Evolutionary conservation across 2,888 invertebrate genomes (phyloP).

Genomic region (Thymelicus lineola): DNA sequence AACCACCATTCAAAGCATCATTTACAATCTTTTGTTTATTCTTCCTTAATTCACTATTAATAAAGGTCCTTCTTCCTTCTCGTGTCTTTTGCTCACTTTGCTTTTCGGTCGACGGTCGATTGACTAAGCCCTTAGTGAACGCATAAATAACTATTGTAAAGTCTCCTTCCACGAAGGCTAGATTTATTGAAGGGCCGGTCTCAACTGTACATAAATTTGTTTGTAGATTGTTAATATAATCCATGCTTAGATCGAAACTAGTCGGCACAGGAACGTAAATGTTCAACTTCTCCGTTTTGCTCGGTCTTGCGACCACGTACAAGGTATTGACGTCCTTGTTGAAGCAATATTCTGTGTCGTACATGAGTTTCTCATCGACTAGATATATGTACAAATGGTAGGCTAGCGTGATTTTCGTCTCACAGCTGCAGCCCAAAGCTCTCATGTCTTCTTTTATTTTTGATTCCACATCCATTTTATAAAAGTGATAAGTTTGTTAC

Average conservation of each 20-base stretch:
- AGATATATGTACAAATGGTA: slow-evolving; percentile 74
- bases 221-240: slow-evolving; percentile 68
- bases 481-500: background rate
- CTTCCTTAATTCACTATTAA: slow-evolving; percentile 72
- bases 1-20: slow-evolving; percentile 72
- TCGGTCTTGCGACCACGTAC: slow-evolving; percentile 73
- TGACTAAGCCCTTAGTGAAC: slow-evolving; percentile 67
- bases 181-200: slow-evolving; percentile 69
- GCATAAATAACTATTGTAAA: slow-evolving; percentile 76
- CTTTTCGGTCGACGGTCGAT: slow-evolving; percentile 59
- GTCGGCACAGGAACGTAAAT: slow-evolving; percentile 76
- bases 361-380: slow-evolving; percentile 78
- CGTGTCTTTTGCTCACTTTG: slow-evolving; percentile 55
- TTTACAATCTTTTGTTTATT: slow-evolving; percentile 64
- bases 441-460: slow-evolving; percentile 77
- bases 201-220: slow-evolving; percentile 77
- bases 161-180: slow-evolving; percentile 77
- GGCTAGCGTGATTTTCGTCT: slow-evolving; percentile 69
- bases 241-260: slow-evolving; percentile 62
- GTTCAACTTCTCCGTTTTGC: slow-evolving; percentile 68
- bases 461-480: slow-evolving; percentile 69
- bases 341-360: slow-evolving; percentile 78
- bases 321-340: slow-evolving; percentile 74
- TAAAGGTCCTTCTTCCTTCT: slow-evolving; percentile 66
- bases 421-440: slow-evolving; percentile 71